These are phyloP conservation scores for Discoglossus pictus DNA, from an alignment of 2,797 vertebrate genomes.

Conservation along the genomic window DNA sequence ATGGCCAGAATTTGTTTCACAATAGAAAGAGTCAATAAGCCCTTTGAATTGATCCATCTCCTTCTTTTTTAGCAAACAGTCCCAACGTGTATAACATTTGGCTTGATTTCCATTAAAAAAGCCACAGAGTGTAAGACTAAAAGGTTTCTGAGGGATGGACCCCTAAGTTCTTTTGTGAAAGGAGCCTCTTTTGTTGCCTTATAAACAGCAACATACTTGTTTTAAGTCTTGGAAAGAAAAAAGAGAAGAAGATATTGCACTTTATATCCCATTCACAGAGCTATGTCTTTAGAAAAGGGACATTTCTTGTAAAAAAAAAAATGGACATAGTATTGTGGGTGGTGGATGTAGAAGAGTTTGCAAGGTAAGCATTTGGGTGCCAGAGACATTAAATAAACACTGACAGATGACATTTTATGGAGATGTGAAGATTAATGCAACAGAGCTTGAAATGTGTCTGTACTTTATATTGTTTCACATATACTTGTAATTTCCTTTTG, in stretches of 20 bases:
- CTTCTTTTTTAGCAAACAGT: slow-evolving; percentile 73
- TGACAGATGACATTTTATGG: too few relatives aligned
- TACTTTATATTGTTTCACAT: too few relatives aligned
- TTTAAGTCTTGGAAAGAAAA: slow-evolving; percentile 71
- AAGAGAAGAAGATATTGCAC: slow-evolving; percentile 86
- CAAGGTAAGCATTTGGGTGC: too few relatives aligned
- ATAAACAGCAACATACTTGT: slow-evolving; percentile 79
- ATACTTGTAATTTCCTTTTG: too few relatives aligned
- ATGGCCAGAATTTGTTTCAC: slow-evolving; percentile 82
- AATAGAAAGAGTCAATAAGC: slow-evolving; percentile 82
- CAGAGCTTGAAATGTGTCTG: too few relatives aligned
- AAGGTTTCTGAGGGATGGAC: slow-evolving; percentile 72
- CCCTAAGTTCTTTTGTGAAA: slow-evolving; percentile 81
- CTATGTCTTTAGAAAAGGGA: not conserved
- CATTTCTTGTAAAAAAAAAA: too few relatives aligned
- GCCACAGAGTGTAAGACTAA: slow-evolving; percentile 79
- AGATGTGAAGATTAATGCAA: too few relatives aligned
- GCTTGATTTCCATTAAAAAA: slow-evolving; percentile 91
- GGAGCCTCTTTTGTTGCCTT: slow-evolving; percentile 82
- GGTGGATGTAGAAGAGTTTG: too few relatives aligned
- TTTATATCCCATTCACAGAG: slow-evolving; percentile 71
- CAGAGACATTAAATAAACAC: too few relatives aligned
- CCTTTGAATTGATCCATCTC: slow-evolving; percentile 74
- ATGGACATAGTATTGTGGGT: too few relatives aligned
- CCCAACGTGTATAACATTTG: slow-evolving; percentile 79